Percentiles rank a stretch among this genome's conserved stretches.
These are phyloP conservation scores for Forbesichthys agassizii DNA, from an alignment of 2,113 vertebrate genomes.

Conservation along the genomic window DNA sequence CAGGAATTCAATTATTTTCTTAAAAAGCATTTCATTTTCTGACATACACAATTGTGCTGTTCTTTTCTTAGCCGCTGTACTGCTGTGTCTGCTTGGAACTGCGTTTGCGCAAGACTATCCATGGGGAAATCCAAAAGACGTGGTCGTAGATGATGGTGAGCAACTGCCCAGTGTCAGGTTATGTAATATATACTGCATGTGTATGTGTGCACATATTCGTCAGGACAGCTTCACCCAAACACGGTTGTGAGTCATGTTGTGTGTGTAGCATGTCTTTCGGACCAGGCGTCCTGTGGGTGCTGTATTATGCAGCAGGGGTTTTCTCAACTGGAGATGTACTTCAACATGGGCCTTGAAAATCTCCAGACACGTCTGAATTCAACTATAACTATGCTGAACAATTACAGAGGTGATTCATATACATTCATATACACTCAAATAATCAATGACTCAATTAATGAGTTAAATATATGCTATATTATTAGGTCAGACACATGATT, in stretches of 20 bases:
- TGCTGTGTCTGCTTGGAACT: constrained; percentile 47
- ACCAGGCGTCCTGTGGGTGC: constrained; percentile 66
- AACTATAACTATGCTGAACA: constrained; percentile 46
- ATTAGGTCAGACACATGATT: background rate
- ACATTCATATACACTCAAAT: too few species aligned
- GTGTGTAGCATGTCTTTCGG: constrained; percentile 59
- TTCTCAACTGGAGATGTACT: constrained; percentile 52
- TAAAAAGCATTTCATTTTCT: too few species aligned
- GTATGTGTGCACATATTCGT: background rate
- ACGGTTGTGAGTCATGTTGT: background rate
- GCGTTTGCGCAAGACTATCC: constrained; percentile 10
- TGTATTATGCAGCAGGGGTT: constrained; percentile 75
- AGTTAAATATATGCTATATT: background rate
- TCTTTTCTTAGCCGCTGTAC: constrained; percentile 30
- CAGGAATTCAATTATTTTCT: too few species aligned
- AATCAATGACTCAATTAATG: background rate
- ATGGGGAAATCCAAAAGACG: fast-evolving
- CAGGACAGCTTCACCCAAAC: background rate
- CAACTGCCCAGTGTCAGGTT: background rate
- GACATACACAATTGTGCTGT: background rate
- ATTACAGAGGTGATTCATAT: constrained; percentile 58
- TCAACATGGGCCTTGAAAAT: constrained; percentile 59
- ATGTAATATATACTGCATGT: background rate
- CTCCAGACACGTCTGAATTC: constrained; percentile 43
- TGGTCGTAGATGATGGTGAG: constrained; percentile 18